These are phyloP conservation scores for Scaptomyza reducta DNA, from an alignment of 2,888 invertebrate genomes.

Conservation along the genomic window DNA sequence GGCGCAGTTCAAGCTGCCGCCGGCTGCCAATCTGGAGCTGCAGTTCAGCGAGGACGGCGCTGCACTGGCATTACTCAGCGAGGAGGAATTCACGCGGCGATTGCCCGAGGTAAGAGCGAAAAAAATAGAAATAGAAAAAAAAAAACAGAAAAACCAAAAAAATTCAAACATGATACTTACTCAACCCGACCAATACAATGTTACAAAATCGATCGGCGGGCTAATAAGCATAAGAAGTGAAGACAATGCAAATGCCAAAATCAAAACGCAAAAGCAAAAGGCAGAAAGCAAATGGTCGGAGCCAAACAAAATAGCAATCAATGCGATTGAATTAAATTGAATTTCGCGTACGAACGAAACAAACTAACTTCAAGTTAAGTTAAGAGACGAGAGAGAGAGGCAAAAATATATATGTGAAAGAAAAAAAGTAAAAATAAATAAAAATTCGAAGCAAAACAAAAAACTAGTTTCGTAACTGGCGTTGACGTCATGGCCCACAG, in stretches of 20 bases:
- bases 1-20: conserved; percentile 90
- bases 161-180: conserved; percentile 40
- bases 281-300: conserved; percentile 30
- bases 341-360: conserved; percentile 67
- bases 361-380: conserved; percentile 22
- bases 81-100: conserved; percentile 93
- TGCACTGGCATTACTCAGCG: conserved; percentile 90
- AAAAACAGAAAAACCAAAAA: background rate
- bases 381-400: conserved; percentile 37
- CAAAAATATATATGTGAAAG: conserved; percentile 16
- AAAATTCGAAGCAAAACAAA: conserved; percentile 44
- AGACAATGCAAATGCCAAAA: conserved; percentile 60
- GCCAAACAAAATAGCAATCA: conserved; percentile 63
- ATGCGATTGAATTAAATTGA: conserved; percentile 74
- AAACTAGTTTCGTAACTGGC: conserved; percentile 81
- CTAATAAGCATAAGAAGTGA: conserved; percentile 58
- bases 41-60: conserved; percentile 93
- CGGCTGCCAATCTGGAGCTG: conserved; percentile 89
- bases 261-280: conserved; percentile 23
- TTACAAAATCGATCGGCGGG: conserved; percentile 66
- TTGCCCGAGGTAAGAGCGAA: conserved; percentile 89
- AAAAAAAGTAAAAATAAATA: conserved; percentile 47
- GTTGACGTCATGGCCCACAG: conserved; percentile 76
- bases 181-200: conserved; percentile 54
- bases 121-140: background rate